Base-by-base conservation (phyloP, 1,140 invertebrate species). In the Lasioglossum baleicum region DNA sequence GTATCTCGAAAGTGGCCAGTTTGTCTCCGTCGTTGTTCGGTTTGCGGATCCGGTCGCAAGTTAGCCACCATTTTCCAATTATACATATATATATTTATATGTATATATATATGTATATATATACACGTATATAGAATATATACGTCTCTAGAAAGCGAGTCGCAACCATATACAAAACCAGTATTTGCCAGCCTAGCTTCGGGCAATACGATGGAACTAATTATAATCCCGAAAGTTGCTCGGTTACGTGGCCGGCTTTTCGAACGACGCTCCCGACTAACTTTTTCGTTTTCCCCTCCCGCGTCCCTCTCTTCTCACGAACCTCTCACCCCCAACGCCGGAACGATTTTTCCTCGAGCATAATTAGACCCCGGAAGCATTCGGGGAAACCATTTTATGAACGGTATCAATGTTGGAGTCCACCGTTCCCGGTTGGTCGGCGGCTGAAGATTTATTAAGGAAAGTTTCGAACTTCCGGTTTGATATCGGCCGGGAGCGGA, bases 151-250 rank as follows among this genome's bases (percentile, higher is more conserved):
- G 51, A 53, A 17, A 53, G 11, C 51, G 51, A 53, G 17, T 53
- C 51, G 17, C 51, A 53, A 17, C 3, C 17, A 64, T 17, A 64
- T 31, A 31, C 26, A 58, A 53, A 78, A 56, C 51, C 35, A 17
- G 60, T 65, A 81, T 83, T 83, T 76, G 61, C 72, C 67, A 48
- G n/a, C 40, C n/a, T 48, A 48, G 67, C 56, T 40, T 35, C 42
- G 15, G 73, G 63, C 67, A 48, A 83, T 81, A 68, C 74, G 73
- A 75, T 67, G 58, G 68, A 78, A 77, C 82, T 83, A 83, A 83
- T 83, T 83, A 83, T 83, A 83, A 81, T 83, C 74, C 80, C 65
- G 63, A 83, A 83, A 83, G 82, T 83, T 82, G 65, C 53, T 17
- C 64, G 69, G 51, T 58, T 83, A 81, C 82, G 80, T 78, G 79